Percentiles rank a stretch among this genome's conserved stretches.
These are phyloP conservation scores for Eupithecia pulchellata DNA, from an alignment of 2,888 invertebrate genomes.

Conservation along the genomic window DNA sequence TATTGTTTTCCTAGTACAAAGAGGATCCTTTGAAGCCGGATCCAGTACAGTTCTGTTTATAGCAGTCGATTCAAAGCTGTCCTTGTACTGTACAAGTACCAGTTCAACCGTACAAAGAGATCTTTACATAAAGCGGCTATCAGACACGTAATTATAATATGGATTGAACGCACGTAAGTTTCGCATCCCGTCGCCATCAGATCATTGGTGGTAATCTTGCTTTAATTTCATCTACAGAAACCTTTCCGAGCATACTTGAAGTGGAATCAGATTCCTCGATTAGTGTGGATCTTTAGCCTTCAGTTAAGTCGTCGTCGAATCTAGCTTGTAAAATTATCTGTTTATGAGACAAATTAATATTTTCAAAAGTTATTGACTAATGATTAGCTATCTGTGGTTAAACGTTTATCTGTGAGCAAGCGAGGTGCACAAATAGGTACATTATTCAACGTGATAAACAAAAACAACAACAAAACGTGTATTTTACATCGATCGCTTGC, in stretches of 20 bases:
- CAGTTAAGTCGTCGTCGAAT: too few species aligned
- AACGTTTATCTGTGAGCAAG: too few species aligned
- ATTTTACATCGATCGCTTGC: too few species aligned
- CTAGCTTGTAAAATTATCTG: too few species aligned
- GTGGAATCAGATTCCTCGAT: neutral
- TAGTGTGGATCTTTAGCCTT: too few species aligned
- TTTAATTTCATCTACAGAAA: neutral
- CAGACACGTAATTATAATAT: slow-evolving; percentile 57
- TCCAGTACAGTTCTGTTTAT: slow-evolving; percentile 72
- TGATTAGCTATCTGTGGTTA: too few species aligned
- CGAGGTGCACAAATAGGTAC: too few species aligned
- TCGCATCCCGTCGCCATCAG: slow-evolving; percentile 22
- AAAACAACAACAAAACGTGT: too few species aligned
- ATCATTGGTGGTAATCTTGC: neutral
- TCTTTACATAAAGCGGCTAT: slow-evolving; percentile 74
- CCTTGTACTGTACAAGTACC: slow-evolving; percentile 55
- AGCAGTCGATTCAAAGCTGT: slow-evolving; percentile 73
- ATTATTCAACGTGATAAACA: too few species aligned
- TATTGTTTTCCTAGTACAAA: slow-evolving; percentile 77
- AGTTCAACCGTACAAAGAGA: slow-evolving; percentile 58
- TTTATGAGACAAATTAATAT: too few species aligned
- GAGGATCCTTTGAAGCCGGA: slow-evolving; percentile 70
- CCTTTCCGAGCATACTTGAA: neutral
- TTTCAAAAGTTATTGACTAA: too few species aligned
- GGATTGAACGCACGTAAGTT: slow-evolving; percentile 46